Percentiles rank a stretch among this genome's conserved stretches.
phyloP scores from a whole-genome alignment of 37 sponge, comb jelly and placozoan species.

The Spongilla lacustris region DNA sequence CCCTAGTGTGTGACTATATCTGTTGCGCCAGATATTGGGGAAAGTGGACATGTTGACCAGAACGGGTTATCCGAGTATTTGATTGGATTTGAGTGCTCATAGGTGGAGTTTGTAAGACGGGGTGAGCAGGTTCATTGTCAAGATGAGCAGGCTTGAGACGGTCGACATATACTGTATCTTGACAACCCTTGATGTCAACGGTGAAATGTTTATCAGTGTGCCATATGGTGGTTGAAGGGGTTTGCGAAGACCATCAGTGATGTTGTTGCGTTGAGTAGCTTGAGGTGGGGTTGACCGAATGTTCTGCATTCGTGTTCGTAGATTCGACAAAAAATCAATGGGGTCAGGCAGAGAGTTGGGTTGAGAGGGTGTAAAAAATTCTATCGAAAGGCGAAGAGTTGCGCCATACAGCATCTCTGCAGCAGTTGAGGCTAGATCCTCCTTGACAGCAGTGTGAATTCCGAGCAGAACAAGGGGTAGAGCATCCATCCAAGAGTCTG shows the following conservation, averaged over 20 bases:
- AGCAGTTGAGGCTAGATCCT: slow-evolving; percentile 13
- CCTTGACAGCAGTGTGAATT: slow-evolving; percentile 21
- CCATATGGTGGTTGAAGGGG: slow-evolving; percentile 65
- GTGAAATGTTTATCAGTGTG: slow-evolving; percentile 69
- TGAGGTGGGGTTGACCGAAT: slow-evolving; percentile 11
- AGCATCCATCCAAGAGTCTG: slow-evolving; percentile 23
- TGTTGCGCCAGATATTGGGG: background rate
- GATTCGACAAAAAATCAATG: slow-evolving; percentile 12
- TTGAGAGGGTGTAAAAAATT: slow-evolving; percentile 10
- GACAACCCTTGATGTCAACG: slow-evolving; percentile 38
- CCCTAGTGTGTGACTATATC: slow-evolving; percentile 4
- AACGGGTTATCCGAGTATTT: slow-evolving; percentile 2
- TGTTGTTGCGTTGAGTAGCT: slow-evolving; percentile 6
- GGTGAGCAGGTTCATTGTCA: slow-evolving; percentile 3
- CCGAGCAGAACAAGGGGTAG: slow-evolving; percentile 46
- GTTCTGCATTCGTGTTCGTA: slow-evolving; percentile 20
- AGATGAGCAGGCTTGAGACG: slow-evolving; percentile 69
- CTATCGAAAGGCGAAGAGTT: slow-evolving; percentile 23
- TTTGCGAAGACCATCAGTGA: slow-evolving; percentile 37
- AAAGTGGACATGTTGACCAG: slow-evolving; percentile 28
- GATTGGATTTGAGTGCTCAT: background rate
- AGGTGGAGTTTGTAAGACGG: slow-evolving; percentile 12
- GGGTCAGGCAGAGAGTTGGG: slow-evolving; percentile 41
- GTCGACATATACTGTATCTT: slow-evolving; percentile 56
- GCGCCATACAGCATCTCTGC: slow-evolving; percentile 45